phyloP scores from a whole-genome alignment of 2,797 vertebrate species.

The Xenentodon cancila region DNA sequence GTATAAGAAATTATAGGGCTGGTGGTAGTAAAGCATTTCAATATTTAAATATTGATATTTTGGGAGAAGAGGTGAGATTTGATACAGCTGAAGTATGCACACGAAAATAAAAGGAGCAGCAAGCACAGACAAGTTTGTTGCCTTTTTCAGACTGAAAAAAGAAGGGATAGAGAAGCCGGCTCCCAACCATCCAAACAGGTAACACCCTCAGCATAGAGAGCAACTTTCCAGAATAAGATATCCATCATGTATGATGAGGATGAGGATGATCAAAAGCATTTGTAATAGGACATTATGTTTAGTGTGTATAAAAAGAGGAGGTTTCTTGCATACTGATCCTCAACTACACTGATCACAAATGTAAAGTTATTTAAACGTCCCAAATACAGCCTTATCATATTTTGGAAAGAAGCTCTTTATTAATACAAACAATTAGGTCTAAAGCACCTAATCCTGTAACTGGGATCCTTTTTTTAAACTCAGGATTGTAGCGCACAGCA shows the following conservation, averaged over 20 bases:
- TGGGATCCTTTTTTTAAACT: slow-evolving; percentile 83
- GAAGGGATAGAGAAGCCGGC: slow-evolving; percentile 9
- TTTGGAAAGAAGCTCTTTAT: slow-evolving; percentile 58
- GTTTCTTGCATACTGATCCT: not conserved
- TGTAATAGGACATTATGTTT: too few species aligned
- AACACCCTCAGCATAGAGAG: slow-evolving; percentile 22
- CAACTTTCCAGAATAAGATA: slow-evolving; percentile 63
- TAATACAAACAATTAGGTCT: slow-evolving; percentile 21
- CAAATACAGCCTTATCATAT: slow-evolving; percentile 10
- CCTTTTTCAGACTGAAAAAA: slow-evolving; percentile 10
- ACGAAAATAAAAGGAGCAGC: not conserved
- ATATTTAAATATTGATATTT: too few species aligned
- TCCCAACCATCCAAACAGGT: slow-evolving; percentile 7
- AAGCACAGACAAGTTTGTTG: not conserved
- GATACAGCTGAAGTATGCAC: too few species aligned
- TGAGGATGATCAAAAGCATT: not conserved
- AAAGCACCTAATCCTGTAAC: slow-evolving; percentile 83
- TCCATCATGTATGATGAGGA: too few species aligned
- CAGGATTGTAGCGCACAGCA: slow-evolving; percentile 80
- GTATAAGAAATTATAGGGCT: too few species aligned
- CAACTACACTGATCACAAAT: too few species aligned
- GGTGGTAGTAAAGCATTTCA: too few species aligned
- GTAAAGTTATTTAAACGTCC: not conserved
- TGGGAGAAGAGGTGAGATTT: too few species aligned
- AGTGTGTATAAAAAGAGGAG: too few species aligned